These are phyloP conservation scores for Prenolepis imparis DNA, from an alignment of 2,888 invertebrate species.

Conservation along the genomic window DNA sequence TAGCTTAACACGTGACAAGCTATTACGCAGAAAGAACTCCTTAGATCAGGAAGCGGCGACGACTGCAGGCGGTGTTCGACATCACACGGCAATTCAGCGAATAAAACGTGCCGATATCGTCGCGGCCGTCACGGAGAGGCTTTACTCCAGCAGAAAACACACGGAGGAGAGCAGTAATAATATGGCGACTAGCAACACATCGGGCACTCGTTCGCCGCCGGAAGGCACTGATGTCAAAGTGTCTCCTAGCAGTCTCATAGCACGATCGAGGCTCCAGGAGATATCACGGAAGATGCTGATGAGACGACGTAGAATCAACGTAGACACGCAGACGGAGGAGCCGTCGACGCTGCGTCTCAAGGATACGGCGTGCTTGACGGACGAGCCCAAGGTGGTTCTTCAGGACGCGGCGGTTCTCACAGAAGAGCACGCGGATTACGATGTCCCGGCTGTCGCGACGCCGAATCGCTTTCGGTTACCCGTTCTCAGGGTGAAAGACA, in stretches of 20 bases:
- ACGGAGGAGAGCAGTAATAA: constrained; percentile 72
- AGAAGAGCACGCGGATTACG: constrained; percentile 78
- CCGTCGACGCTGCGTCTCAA: constrained; percentile 78
- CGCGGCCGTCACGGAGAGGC: constrained; percentile 90
- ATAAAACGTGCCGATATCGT: constrained; percentile 89
- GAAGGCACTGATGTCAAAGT: constrained; percentile 77
- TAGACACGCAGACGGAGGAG: constrained; percentile 82
- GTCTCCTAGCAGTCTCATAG: constrained; percentile 51
- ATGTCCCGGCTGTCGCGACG: not conserved
- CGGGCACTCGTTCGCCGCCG: constrained; percentile 76
- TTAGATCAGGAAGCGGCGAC: constrained; percentile 73
- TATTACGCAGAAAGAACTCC: constrained; percentile 74
- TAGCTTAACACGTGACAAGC: constrained; percentile 66
- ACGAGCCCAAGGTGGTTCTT: constrained; percentile 69
- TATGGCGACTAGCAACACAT: constrained; percentile 59
- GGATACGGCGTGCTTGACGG: constrained; percentile 78
- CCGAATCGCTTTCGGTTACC: constrained; percentile 51
- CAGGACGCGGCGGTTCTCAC: constrained; percentile 80
- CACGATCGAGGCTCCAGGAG: constrained; percentile 82
- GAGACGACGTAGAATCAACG: constrained; percentile 81
- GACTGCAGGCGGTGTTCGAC: constrained; percentile 42
- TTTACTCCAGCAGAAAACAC: constrained; percentile 87
- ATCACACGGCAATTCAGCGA: constrained; percentile 80
- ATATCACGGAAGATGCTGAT: constrained; percentile 84
- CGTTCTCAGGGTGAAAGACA: constrained; percentile 80